Percentiles rank a stretch among this genome's conserved stretches.
phyloP scores from a whole-genome alignment of 2,113 vertebrate species.

The Zosterops japonicus region DNA sequence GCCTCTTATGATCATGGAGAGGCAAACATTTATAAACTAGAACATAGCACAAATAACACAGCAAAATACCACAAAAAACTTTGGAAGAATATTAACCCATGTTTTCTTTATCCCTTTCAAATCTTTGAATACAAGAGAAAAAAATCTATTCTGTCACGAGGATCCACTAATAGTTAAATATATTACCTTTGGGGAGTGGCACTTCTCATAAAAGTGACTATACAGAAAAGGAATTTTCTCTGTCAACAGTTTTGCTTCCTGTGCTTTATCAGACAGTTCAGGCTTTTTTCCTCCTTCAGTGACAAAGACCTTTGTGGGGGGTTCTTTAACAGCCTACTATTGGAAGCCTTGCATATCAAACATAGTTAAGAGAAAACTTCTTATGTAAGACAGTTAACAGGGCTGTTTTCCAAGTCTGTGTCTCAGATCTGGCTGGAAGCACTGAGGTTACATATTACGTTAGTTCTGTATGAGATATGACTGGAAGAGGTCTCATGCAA shows the following conservation, averaged over 20 bases:
- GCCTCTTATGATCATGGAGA: background rate
- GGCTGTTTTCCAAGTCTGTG: background rate
- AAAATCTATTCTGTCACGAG: background rate
- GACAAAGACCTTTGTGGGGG: background rate
- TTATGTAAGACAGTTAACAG: background rate
- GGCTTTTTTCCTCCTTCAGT: background rate
- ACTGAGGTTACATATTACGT: background rate
- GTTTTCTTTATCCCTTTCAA: background rate
- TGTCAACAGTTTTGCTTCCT: constrained; percentile 60
- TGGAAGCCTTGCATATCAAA: background rate
- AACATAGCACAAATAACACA: background rate
- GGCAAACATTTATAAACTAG: background rate
- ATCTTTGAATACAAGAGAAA: background rate
- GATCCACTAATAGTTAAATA: constrained; percentile 39
- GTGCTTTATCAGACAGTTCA: constrained; percentile 13
- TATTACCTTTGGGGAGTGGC: constrained; percentile 44
- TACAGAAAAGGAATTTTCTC: constrained; percentile 56
- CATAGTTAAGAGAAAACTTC: background rate
- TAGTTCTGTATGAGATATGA: background rate
- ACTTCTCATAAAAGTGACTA: constrained; percentile 44
- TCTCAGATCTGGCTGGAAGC: background rate
- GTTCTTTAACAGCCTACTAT: background rate
- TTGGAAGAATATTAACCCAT: background rate
- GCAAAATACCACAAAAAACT: background rate
- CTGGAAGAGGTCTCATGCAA: background rate